phyloP scores from a whole-genome alignment of 2,888 invertebrate species.

The Drosophila pegasa region DNA sequence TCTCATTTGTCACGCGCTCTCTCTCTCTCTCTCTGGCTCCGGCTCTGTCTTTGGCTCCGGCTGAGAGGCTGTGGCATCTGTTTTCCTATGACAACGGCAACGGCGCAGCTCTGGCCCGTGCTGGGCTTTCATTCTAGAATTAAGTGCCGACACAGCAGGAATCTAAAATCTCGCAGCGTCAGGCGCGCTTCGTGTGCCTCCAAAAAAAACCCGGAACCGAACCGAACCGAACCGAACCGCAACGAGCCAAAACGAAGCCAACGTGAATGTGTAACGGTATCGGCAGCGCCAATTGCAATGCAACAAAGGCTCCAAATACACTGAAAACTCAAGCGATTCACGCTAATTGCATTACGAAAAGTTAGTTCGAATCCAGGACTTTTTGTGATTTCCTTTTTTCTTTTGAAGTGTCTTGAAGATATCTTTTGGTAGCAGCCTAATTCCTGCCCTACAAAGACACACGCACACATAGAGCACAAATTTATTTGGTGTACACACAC shows the following conservation, averaged over 20 bases:
- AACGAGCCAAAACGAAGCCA: conserved; percentile 27
- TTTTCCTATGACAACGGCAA: conserved; percentile 47
- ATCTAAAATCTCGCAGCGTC: conserved; percentile 56
- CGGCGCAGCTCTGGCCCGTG: conserved; percentile 57
- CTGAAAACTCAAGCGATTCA: conserved; percentile 7
- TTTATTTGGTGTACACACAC: conserved; percentile 44
- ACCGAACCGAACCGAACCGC: conserved; percentile 16
- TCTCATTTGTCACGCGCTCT: conserved; percentile 31
- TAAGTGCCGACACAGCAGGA: conserved; percentile 84
- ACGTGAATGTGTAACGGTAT: conserved; percentile 44
- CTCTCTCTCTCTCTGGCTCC: conserved; percentile 18
- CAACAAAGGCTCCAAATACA: conserved; percentile 22
- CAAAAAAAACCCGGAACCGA: conserved; percentile 49
- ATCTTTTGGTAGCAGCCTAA: conserved; percentile 6
- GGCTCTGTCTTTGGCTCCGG: conserved; percentile 13
- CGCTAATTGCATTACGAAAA: background rate
- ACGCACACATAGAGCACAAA: conserved; percentile 11
- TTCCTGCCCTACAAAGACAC: conserved; percentile 52
- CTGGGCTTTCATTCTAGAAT: conserved; percentile 80
- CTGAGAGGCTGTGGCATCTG: conserved; percentile 59
- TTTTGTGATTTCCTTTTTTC: conserved; percentile 9
- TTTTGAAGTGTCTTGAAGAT: no score
- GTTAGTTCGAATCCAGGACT: conserved; percentile 1
- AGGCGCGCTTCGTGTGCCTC: conserved; percentile 63
- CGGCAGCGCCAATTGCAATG: conserved; percentile 37